phyloP scores from a whole-genome alignment of 2,797 vertebrate species.

The Odontamblyopus lacepedii region DNA sequence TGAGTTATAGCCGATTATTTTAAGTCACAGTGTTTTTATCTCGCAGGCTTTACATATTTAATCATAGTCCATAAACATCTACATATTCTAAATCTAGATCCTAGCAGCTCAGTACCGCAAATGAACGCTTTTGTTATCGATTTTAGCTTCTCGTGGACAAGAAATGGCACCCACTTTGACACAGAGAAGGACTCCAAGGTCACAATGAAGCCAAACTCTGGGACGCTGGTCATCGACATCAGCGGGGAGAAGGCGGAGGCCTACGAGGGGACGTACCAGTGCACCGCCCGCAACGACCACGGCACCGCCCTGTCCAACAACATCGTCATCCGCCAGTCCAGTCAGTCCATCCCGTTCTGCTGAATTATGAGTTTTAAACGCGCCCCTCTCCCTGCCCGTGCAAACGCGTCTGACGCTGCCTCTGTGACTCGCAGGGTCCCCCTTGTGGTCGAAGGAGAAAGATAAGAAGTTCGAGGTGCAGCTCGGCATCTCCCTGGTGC shows the following conservation, averaged over 20 bases:
- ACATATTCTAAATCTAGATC: not conserved
- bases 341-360: conserved; percentile 73
- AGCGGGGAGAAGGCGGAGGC: conserved; percentile 90
- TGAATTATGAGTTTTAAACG: not conserved
- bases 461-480: conserved; percentile 85
- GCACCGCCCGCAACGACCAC: conserved; percentile 88
- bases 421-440: conserved; percentile 84
- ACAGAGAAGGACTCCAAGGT: conserved; percentile 90
- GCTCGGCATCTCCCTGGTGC: conserved; percentile 84
- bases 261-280: conserved; percentile 95
- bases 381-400: not conserved
- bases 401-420: conserved; percentile 6
- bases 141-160: conserved; percentile 93
- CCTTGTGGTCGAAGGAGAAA: conserved; percentile 96
- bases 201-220: conserved; percentile 87
- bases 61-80: too few relatives aligned
- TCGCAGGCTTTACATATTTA: not conserved
- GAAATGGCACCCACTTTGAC: conserved; percentile 94
- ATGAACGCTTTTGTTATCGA: not conserved
- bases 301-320: conserved; percentile 92
- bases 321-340: conserved; percentile 90
- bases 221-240: conserved; percentile 92
- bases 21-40: not conserved
- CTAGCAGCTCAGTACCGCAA: not conserved
- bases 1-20: not conserved